These are phyloP conservation scores for Drosophila nigrodunni DNA, from an alignment of 1,140 invertebrate genomes.

Conservation along the genomic window DNA sequence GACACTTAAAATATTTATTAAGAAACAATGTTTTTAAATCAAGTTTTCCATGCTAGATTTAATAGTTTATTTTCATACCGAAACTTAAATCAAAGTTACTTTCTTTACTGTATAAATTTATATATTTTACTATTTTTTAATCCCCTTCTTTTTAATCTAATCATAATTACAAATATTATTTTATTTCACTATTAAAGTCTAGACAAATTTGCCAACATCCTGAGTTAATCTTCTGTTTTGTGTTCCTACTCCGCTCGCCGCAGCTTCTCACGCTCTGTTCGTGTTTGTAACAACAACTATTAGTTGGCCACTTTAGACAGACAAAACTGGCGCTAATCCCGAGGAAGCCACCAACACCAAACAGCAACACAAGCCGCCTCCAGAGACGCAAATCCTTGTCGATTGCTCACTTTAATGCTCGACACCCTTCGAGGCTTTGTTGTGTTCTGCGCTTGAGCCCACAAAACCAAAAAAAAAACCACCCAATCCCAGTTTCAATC, in stretches of 20 bases:
- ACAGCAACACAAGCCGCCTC: constrained; percentile 26
- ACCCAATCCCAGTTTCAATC: not conserved
- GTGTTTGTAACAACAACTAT: constrained; percentile 57
- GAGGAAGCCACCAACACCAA: constrained; percentile 34
- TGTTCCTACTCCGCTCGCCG: not conserved
- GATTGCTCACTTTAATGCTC: constrained; percentile 80
- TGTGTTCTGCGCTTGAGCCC: constrained; percentile 10
- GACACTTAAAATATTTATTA: too few species aligned
- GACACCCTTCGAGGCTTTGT: constrained; percentile 56
- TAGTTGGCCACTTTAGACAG: constrained; percentile 71
- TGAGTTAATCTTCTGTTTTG: not conserved
- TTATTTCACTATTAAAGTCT: not conserved
- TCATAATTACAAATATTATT: not conserved
- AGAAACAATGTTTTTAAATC: too few species aligned
- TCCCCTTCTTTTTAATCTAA: not conserved
- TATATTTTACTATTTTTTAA: not conserved
- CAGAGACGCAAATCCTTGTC: constrained; percentile 70
- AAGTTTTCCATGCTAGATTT: too few species aligned
- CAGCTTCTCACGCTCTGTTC: constrained; percentile 64
- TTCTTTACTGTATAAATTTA: too few species aligned
- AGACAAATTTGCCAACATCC: not conserved
- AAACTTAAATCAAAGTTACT: too few species aligned
- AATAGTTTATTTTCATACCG: too few species aligned
- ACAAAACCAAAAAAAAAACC: not conserved
- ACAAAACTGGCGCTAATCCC: constrained; percentile 68